Evolutionary conservation across 1,140 invertebrate species (phyloP), one percentile per base, ranked within the genome.

Genomic region (Pogonognathellus flavescens): DNA sequence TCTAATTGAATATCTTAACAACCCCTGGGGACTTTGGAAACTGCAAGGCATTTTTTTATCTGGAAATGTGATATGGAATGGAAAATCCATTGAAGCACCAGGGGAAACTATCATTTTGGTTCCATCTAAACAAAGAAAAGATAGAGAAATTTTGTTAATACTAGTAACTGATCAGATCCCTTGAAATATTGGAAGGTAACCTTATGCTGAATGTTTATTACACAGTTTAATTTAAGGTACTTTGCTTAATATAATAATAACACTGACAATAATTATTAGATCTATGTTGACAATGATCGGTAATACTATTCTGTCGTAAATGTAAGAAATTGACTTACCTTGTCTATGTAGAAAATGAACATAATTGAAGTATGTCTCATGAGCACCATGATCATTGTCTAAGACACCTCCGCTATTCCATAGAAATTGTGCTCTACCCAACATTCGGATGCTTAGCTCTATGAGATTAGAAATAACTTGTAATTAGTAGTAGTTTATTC

Each of bases 391-490:
- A 13, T 22, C 11, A 8, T 1, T n/a, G 6, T 22, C 7, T 16
- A 72, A n/a, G 2, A 25, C 22, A 6, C 7, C 18, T 11, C 60
- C 60, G 5, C 20, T 5, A 11, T 11, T 72, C 66, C 66, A 72
- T 49, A 7, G 8, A 16, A 31, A 41, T 72, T 9, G 11, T 41
- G 66, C 66, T 49, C 16, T 11, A 16, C 66, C 66, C 8, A 13
- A 8, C 66, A 72, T 72, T 5, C 66, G 25, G 3, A 72, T n/a
- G 41, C 66, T 72, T 49, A 72, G 9, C 41, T 72, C 66, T 72
- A 16, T 7, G 41, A 49, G 0, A 49, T 31, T 57, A 14, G 53
- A 57, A 57, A 57, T 1, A n/a, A 57, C 11, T n/a, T n/a, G n/a
- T n/a, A n/a, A n/a, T n/a, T n/a, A n/a, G n/a, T n/a, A n/a, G n/a